Base-by-base conservation (phyloP, 2,113 vertebrate genomes). In the Platysternon megacephalum region DNA sequence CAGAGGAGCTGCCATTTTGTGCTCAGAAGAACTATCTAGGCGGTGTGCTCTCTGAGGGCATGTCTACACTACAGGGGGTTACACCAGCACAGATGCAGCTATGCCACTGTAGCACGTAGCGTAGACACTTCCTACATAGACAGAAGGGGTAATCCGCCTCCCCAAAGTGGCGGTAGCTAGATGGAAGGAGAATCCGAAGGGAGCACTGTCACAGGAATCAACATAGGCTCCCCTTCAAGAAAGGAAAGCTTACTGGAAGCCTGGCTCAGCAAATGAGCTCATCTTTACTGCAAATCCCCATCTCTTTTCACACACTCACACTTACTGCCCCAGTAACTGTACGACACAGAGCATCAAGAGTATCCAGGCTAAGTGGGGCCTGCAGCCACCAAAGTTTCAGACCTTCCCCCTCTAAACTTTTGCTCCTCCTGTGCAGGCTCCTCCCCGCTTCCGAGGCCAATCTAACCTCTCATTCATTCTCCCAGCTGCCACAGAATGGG, bases 161-260 rank as follows among this genome's bases (percentile, higher is more conserved):
- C 56, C 29, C 28, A 52, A 61, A 6, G 28, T 14, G 56, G 56
- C 56, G 5, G 12, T 32, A 29, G 12, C 11, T 61, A 61, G 56
- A 11, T 56, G 11, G 24, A 32, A 29, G 56, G 29, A 61, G 56
- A 14, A 61, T 32, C 56, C 5, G 29, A 61, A 32, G 35, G 65
- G n/a, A 39, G 35, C 65, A 56, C 26, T 84, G 82, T 39, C 46
- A 74, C 49, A 46, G 58, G 58, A 91, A 32, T 22, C 1, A 0
- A 42, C 8, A 19, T 4, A 39, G 9, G 65, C n/a, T 93, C 94
- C 22, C 61, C 88, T 93, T 86, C 51, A 48, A 6, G 12, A 58
- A 87, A 86, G 89, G n/a, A 29, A 92, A 84, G 48, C 35, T 46
- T 78, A 87, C 79, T 95, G 84, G 56, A 82, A 95, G 84, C 35